Conservation (phyloP, 2,797 vertebrate species). For the Coluber constrictor region DNA sequence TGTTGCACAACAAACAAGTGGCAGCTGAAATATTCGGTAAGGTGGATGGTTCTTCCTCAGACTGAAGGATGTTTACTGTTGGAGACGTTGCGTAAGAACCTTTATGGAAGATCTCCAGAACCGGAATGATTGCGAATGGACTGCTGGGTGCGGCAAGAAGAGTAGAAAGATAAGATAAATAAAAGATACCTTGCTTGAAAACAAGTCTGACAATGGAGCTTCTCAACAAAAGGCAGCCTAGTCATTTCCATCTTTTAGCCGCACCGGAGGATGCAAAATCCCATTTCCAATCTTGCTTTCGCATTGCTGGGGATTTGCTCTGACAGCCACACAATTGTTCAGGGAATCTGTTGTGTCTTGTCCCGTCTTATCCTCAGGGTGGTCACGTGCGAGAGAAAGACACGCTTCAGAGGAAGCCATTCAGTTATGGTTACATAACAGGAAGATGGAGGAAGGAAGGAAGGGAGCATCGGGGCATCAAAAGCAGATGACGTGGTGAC, state of each 20-base stretch:
- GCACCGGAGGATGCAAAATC: constrained; percentile 22
- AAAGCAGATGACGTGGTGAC: neutral
- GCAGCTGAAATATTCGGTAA: neutral
- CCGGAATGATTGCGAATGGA: neutral
- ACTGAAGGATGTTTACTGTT: neutral
- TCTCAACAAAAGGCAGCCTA: neutral
- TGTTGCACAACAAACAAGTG: neutral
- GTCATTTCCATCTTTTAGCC: neutral
- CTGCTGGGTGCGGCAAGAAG: neutral
- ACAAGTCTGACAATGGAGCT: neutral
- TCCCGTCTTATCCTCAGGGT: constrained; percentile 1
- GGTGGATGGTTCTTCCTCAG: neutral
- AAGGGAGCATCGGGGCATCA: neutral
- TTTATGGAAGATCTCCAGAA: neutral
- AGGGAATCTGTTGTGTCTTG: constrained; percentile 13
- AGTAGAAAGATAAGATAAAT: neutral
- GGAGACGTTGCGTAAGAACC: neutral
- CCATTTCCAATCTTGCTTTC: constrained; percentile 29
- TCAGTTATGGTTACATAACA: constrained; percentile 45
- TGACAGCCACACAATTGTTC: constrained; percentile 29
- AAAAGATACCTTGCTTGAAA: rapidly evolving
- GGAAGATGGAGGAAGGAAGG: neutral
- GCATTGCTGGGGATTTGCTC: neutral
- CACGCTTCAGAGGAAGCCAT: constrained; percentile 40
- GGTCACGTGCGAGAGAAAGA: constrained; percentile 13